Evolutionary conservation across 2,797 vertebrate genomes (phyloP), one percentile per base, ranked within the genome.

Genomic region (Galaxias olidus): DNA sequence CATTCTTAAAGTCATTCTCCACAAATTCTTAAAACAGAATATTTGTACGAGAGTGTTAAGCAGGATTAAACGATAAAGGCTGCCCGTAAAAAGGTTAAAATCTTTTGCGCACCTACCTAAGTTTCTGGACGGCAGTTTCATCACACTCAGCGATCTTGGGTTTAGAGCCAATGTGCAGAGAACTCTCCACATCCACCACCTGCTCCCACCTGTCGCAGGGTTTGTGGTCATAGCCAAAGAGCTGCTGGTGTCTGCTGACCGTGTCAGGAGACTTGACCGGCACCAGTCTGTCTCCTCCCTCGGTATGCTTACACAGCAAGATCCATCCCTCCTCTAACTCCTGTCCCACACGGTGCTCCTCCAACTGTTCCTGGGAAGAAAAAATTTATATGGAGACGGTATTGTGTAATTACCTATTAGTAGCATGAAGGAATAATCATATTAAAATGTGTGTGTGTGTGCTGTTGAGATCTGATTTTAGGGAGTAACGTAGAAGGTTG

Each of bases 131-230:
- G 0, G 95, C 96, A 0, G 91, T 89, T 0, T 90, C 86, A 15
- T 98, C 96, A 4, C 88, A 80, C 54, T 93, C 91, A 0, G 96
- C 92, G 0, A 95, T 85, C 76, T 86, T 92, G 65, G 96, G 95
- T 71, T 90, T 95, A 0, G 93, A 87, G 43, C 96, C 95, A 0
- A 98, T 91, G 72, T 92, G 92, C 58, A 98, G 77, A 0, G 94
- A 92, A 8, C 95, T 96, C 0, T 95, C 94, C 72, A 94, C 90
- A 63, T 98, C 95, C 77, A 98, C 96, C 81, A 96, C 96, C 68
- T 98, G 95, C 74, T 99, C 96, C 97, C 97, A 99, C 65, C 95
- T 93, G 88, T 89, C 92, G 79, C 95, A 93, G 0, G 96, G 93
- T 47, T 95, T 95, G 83, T 94, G 94, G 90, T 99, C 94, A n/a